Conservation (phyloP, 2,888 invertebrate species). For the Troides aeacus region DNA sequence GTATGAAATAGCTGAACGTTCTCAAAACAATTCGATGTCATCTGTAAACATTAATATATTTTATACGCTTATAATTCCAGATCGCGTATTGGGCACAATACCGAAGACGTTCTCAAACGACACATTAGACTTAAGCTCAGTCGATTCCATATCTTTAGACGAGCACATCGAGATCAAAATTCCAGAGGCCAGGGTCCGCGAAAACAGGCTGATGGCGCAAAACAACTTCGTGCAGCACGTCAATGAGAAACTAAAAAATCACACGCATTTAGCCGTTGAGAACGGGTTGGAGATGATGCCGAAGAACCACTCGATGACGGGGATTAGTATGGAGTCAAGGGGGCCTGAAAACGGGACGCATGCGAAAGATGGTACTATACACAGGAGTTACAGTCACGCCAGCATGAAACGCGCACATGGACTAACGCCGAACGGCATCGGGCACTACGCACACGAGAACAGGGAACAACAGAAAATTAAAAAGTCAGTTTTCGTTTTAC, state of each 20-base stretch:
- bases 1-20: no score
- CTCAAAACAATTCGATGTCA: no score
- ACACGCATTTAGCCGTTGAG: conserved; percentile 66
- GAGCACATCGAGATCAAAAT: conserved; percentile 82
- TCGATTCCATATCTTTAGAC: conserved; percentile 81
- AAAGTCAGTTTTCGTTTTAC: conserved; percentile 54
- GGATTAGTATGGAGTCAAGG: conserved; percentile 31
- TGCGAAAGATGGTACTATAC: conserved; percentile 52
- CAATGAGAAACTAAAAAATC: conserved; percentile 67
- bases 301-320: conserved; percentile 37
- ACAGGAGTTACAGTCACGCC: conserved; percentile 70
- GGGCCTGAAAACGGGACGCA: conserved; percentile 35
- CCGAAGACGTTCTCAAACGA: conserved; percentile 81
- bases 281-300: conserved; percentile 51
- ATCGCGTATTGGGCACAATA: conserved; percentile 74
- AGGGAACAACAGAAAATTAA: conserved; percentile 57
- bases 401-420: conserved; percentile 68
- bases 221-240: conserved; percentile 72
- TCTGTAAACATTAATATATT: no score
- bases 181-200: conserved; percentile 74
- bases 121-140: conserved; percentile 81
- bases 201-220: conserved; percentile 73
- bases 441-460: conserved; percentile 62
- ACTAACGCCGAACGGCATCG: conserved; percentile 63
- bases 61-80: conserved; percentile 45